These are phyloP conservation scores for Hirundo rustica DNA, from an alignment of 2,797 vertebrate genomes.

Conservation along the genomic window DNA sequence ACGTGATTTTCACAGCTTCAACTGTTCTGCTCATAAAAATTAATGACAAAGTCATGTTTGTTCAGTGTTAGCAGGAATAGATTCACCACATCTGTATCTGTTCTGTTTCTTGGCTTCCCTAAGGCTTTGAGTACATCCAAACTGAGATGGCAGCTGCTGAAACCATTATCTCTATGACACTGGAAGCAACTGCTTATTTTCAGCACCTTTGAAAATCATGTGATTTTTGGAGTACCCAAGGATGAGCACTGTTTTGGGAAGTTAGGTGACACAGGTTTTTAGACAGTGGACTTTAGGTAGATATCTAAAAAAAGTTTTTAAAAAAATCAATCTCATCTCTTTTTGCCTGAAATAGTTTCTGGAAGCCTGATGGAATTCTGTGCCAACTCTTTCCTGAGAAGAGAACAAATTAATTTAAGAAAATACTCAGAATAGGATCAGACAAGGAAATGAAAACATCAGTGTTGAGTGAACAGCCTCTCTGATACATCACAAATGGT, in stretches of 20 bases:
- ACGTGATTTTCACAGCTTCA: neutral
- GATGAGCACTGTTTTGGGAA: neutral
- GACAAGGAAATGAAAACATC: neutral
- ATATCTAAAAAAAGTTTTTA: neutral
- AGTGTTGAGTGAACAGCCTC: neutral
- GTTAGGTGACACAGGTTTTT: neutral
- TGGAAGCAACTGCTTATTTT: neutral
- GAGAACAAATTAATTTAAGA: neutral
- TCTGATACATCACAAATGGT: neutral
- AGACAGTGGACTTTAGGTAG: neutral
- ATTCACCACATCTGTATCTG: neutral
- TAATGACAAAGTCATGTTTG: accelerated
- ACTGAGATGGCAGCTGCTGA: neutral
- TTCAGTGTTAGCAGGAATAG: neutral
- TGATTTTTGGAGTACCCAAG: neutral
- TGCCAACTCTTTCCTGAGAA: neutral
- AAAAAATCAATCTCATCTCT: neutral
- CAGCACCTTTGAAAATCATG: neutral
- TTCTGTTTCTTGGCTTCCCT: neutral
- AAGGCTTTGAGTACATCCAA: neutral
- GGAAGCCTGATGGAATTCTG: neutral
- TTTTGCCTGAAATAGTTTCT: neutral
- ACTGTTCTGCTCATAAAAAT: neutral
- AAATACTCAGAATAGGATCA: neutral
- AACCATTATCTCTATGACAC: neutral